These are phyloP conservation scores for Manacus vitellinus DNA, from an alignment of 2,113 vertebrate species.

Conservation along the genomic window DNA sequence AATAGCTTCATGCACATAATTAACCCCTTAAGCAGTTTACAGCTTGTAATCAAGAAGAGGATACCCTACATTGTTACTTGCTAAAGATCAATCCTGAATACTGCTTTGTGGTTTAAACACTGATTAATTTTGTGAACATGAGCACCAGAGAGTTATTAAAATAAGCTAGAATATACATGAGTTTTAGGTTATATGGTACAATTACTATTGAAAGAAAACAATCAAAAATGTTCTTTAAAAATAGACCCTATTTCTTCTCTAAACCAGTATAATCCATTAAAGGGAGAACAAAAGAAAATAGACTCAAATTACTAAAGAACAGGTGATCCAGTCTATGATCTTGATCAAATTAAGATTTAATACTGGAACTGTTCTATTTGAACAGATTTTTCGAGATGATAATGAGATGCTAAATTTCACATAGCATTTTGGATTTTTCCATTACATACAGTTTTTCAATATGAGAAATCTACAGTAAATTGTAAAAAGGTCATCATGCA, in stretches of 20 bases:
- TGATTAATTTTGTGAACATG: background rate
- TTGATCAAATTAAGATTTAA: background rate
- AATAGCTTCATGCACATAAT: background rate
- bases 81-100: background rate
- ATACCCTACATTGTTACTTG: background rate
- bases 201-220: background rate
- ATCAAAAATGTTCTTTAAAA: background rate
- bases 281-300: background rate
- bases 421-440: background rate
- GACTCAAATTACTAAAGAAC: background rate
- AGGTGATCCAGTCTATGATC: background rate
- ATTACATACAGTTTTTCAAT: background rate
- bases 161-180: background rate
- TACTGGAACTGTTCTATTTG: background rate
- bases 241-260: background rate
- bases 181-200: background rate
- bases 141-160: background rate
- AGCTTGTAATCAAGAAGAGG: background rate
- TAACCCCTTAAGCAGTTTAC: background rate
- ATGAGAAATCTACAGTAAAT: background rate
- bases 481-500: background rate
- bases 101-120: background rate
- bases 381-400: background rate
- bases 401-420: background rate
- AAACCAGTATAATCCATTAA: background rate